phyloP scores from a whole-genome alignment of 2,888 invertebrate genomes.

The Fabriciana adippe region DNA sequence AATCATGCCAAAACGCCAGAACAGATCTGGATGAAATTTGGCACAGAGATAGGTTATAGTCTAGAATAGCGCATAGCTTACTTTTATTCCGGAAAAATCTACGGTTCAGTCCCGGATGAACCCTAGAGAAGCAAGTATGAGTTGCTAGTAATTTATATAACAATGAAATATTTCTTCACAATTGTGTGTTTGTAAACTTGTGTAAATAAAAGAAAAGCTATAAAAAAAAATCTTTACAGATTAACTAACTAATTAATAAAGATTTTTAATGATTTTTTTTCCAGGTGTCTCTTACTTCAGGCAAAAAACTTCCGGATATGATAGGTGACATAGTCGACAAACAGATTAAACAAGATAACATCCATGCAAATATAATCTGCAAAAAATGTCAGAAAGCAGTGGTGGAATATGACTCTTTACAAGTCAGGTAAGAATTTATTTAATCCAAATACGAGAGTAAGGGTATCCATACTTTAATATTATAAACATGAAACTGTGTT shows the following conservation, averaged over 20 bases:
- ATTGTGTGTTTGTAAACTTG: no score
- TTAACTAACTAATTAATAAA: neutral
- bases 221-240: neutral
- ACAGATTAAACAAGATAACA: slow-evolving; percentile 72
- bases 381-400: slow-evolving; percentile 85
- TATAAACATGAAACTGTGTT: no score
- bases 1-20: no score
- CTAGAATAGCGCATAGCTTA: no score
- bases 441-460: neutral
- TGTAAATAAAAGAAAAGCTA: no score
- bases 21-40: no score
- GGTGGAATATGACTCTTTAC: slow-evolving; percentile 84
- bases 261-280: slow-evolving; percentile 30
- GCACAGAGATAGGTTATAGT: no score
- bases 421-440: slow-evolving; percentile 58
- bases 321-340: slow-evolving; percentile 62
- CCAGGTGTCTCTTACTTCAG: slow-evolving; percentile 56
- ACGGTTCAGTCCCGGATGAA: no score
- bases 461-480: neutral
- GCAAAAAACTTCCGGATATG: slow-evolving; percentile 51
- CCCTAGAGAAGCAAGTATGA: no score
- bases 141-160: neutral
- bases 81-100: no score
- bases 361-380: slow-evolving; percentile 83
- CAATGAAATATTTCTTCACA: neutral